A percentile compares a stretch with the other conserved stretches of the same genome.
Evolutionary conservation across 2,113 vertebrate species (phyloP).

Genomic region (human (Homo sapiens)): GRCh38 chr2:157146001-157146500

Average conservation of each 20-base stretch:
- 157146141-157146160: background rate
- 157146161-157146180: background rate
- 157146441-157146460: background rate
- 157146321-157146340: background rate
- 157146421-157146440: no score
- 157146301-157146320: background rate
- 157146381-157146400: conserved; percentile 3
- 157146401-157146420: background rate
- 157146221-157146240: background rate
- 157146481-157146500: background rate
- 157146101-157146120: conserved; percentile 3
- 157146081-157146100: background rate
- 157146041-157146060: background rate
- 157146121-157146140: background rate
- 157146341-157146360: background rate
- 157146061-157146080: background rate
- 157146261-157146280: background rate
- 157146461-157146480: conserved; percentile 17
- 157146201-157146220: background rate
- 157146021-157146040: background rate
- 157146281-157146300: background rate
- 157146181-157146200: background rate
- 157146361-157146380: background rate
- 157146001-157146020: background rate
- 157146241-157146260: background rate